Evolutionary conservation across 2,113 vertebrate genomes (phyloP).

Genomic region (Chroicocephalus ridibundus): DNA sequence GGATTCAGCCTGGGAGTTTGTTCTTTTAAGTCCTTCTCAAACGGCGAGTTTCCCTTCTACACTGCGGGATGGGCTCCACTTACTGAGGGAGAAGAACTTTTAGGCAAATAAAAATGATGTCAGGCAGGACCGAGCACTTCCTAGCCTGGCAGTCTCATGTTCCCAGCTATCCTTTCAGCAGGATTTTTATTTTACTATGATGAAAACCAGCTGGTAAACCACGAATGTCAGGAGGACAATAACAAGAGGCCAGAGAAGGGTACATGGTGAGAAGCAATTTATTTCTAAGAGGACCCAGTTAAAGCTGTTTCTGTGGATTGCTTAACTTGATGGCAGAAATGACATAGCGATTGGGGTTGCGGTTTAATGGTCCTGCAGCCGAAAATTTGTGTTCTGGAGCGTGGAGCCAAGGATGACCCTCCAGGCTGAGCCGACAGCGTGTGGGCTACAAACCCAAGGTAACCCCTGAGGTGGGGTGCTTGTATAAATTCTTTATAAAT

Average conservation of each 20-base stretch:
- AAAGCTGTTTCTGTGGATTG: background rate
- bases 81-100: background rate
- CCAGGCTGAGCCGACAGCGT: background rate
- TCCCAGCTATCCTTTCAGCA: background rate
- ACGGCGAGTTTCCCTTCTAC: background rate
- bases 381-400: background rate
- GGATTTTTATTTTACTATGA: background rate
- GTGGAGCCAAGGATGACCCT: background rate
- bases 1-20: background rate
- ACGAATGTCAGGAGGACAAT: background rate
- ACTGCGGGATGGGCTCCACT: background rate
- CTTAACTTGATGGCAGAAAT: background rate
- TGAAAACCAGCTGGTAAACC: conserved; percentile 38
- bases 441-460: background rate
- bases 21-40: background rate
- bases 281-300: background rate
- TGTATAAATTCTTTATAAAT: no score
- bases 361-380: background rate
- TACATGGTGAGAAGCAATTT: background rate
- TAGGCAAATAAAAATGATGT: background rate
- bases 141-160: background rate
- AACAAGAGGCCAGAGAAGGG: background rate
- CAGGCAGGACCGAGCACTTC: background rate
- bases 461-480: background rate
- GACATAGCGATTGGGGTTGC: background rate